Evolutionary conservation across 2,888 invertebrate species (phyloP).

Genomic region (Lasioglossum marginatum): DNA sequence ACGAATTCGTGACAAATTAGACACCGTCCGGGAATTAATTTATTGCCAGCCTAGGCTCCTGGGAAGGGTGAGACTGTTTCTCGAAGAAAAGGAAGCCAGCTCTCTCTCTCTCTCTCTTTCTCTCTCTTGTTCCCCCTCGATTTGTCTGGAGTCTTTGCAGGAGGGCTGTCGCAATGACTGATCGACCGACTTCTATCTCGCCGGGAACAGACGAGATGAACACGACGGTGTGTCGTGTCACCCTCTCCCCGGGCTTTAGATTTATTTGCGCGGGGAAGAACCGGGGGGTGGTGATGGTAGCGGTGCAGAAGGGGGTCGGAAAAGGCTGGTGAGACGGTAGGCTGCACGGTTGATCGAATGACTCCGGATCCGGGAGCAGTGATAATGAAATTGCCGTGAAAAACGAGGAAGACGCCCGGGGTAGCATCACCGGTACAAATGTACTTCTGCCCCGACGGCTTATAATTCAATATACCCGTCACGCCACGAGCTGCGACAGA

Average conservation of each 20-base stretch:
- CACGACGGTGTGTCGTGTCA: slow-evolving; percentile 74
- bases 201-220: slow-evolving; percentile 65
- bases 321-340: slow-evolving; percentile 53
- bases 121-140: slow-evolving; percentile 59
- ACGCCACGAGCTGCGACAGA: neutral
- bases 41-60: slow-evolving; percentile 20
- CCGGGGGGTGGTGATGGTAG: neutral
- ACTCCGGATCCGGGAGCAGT: slow-evolving; percentile 61
- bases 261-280: slow-evolving; percentile 66
- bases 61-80: slow-evolving; percentile 24
- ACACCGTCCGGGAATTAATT: slow-evolving; percentile 29
- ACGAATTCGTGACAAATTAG: slow-evolving; percentile 26
- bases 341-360: slow-evolving; percentile 64
- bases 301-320: slow-evolving; percentile 20
- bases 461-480: slow-evolving; percentile 42
- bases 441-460: slow-evolving; percentile 30
- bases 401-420: slow-evolving; percentile 50
- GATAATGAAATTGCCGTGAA: slow-evolving; percentile 70
- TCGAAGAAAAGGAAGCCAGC: slow-evolving; percentile 23
- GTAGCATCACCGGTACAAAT: slow-evolving; percentile 36
- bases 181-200: slow-evolving; percentile 75
- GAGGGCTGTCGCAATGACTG: slow-evolving; percentile 75
- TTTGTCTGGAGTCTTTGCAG: slow-evolving; percentile 65
- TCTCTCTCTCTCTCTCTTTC: slow-evolving; percentile 44
- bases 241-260: slow-evolving; percentile 61